Percentiles rank a stretch among this genome's conserved stretches.
These are phyloP conservation scores for Drosophila lacertosa DNA, from an alignment of 1,140 invertebrate species.

Conservation along the genomic window DNA sequence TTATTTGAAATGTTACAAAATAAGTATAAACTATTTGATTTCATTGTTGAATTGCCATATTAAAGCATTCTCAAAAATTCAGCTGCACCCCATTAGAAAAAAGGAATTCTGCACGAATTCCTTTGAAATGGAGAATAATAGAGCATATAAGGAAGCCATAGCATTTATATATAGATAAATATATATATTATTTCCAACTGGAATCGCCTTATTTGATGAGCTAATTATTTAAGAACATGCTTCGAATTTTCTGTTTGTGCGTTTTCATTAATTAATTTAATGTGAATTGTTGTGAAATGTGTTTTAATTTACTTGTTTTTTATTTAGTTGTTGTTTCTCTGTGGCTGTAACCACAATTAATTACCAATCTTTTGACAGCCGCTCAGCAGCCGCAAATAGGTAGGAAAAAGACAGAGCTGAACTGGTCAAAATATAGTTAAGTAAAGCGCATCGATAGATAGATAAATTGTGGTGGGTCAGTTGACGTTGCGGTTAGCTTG, in stretches of 20 bases:
- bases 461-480: constrained; percentile 4
- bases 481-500: neutral
- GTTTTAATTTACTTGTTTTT: constrained; percentile 6
- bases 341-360: constrained; percentile 32
- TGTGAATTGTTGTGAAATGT: constrained; percentile 27
- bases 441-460: constrained; percentile 7
- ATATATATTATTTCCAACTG: neutral
- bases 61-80: too few relatives aligned
- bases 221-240: constrained; percentile 24
- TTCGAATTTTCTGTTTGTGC: constrained; percentile 13
- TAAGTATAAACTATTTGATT: too few relatives aligned
- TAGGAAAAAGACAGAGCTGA: too few relatives aligned
- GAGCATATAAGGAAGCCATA: neutral
- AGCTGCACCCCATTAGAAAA: too few relatives aligned
- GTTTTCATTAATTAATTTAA: constrained; percentile 35
- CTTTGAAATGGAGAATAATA: neutral
- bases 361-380: constrained; percentile 39
- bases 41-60: too few relatives aligned
- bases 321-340: constrained; percentile 2
- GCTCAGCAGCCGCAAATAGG: constrained; percentile 20
- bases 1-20: too few relatives aligned
- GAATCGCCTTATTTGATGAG: constrained; percentile 9
- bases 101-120: constrained; percentile 2
- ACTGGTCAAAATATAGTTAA: too few relatives aligned
- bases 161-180: too few relatives aligned